These are phyloP conservation scores for Alcedo quadribrachys DNA, from an alignment of 2,797 vertebrate genomes.

Conservation along the genomic window DNA sequence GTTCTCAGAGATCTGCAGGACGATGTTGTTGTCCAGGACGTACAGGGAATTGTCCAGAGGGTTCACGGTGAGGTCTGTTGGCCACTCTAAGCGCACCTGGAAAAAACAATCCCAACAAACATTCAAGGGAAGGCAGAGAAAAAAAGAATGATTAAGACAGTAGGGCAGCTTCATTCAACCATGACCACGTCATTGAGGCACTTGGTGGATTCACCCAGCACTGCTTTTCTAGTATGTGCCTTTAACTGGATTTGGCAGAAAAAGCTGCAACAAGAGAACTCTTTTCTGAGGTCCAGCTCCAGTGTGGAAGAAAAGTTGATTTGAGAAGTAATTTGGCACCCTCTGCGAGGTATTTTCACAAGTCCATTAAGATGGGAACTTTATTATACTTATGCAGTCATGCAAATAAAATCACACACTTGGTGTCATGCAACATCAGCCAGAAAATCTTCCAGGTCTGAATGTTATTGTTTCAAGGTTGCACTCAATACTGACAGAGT, in stretches of 20 bases:
- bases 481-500: background rate
- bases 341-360: slow-evolving; percentile 9
- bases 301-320: background rate
- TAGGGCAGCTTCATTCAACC: background rate
- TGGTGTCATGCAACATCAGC: slow-evolving; percentile 16
- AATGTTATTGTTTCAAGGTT: slow-evolving; percentile 40
- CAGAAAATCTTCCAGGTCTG: slow-evolving; percentile 27
- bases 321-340: slow-evolving; percentile 6
- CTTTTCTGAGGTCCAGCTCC: background rate
- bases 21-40: slow-evolving; percentile 97
- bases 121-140: background rate
- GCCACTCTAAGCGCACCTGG: slow-evolving; percentile 95
- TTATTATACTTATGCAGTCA: slow-evolving; percentile 46
- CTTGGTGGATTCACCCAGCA: background rate
- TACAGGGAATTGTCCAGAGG: slow-evolving; percentile 96
- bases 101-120: background rate
- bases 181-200: background rate
- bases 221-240: background rate
- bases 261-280: background rate
- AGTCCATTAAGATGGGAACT: slow-evolving; percentile 30
- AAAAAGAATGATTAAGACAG: background rate
- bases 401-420: slow-evolving; percentile 48
- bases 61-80: slow-evolving; percentile 93
- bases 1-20: slow-evolving; percentile 91
- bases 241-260: background rate